Percentiles rank a stretch among this genome's conserved stretches.
These are phyloP conservation scores for Microcebus tavaratra DNA, from an alignment of 2,113 vertebrate genomes.

Conservation along the genomic window DNA sequence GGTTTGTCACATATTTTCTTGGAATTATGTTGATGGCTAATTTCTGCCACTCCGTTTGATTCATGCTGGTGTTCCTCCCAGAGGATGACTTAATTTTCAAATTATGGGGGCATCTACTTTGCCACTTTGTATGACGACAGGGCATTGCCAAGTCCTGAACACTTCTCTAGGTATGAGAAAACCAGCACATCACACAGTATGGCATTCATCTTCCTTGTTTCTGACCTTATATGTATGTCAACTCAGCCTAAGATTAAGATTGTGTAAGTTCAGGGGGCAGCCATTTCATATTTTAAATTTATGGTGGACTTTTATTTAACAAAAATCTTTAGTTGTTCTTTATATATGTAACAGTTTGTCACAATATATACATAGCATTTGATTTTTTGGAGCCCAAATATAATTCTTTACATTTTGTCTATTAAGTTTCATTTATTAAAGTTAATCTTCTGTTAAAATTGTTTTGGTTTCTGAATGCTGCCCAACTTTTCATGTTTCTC, in stretches of 20 bases:
- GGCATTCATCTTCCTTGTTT: background rate
- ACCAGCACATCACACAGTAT: background rate
- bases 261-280: background rate
- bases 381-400: background rate
- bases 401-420: background rate
- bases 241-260: background rate
- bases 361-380: constrained; percentile 1
- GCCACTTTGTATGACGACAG: background rate
- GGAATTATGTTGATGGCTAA: background rate
- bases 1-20: constrained; percentile 25
- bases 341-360: background rate
- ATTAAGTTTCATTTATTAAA: constrained; percentile 38
- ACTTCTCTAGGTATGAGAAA: background rate
- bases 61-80: background rate
- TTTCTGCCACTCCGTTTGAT: background rate
- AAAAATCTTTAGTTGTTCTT: background rate
- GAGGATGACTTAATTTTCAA: constrained; percentile 6
- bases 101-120: background rate
- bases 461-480: background rate
- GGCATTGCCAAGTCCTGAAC: background rate
- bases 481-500: background rate
- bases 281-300: background rate
- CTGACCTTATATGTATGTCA: background rate
- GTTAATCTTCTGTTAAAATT: constrained; percentile 17
- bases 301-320: background rate